Evolutionary conservation across 2,888 invertebrate species (phyloP).

Genomic region (Ophioninae sp.): DNA sequence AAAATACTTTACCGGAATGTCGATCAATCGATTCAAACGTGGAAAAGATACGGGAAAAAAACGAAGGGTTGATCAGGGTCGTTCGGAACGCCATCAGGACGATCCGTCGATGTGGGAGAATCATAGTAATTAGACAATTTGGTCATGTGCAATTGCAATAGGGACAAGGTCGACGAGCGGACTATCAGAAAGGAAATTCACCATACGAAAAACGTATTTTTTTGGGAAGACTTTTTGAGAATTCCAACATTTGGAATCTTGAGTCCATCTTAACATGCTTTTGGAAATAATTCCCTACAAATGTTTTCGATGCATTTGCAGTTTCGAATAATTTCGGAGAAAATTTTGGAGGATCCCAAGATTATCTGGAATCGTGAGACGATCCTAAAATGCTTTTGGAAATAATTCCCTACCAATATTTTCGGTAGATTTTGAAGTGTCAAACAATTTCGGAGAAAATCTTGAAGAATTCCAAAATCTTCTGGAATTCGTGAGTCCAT

Average conservation of each 20-base stretch:
- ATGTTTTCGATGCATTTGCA: no score
- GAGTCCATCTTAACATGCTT: no score
- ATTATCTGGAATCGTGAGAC: no score
- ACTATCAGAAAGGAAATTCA: background rate
- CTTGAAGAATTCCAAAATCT: background rate
- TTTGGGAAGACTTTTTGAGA: background rate
- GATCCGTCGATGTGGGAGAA: slow-evolving; percentile 31
- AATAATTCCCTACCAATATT: background rate
- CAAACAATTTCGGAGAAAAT: background rate
- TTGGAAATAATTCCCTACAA: no score
- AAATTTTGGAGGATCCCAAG: no score
- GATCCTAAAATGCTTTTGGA: background rate
- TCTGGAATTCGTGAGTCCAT: no score
- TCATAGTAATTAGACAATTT: slow-evolving; percentile 47
- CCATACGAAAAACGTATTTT: background rate
- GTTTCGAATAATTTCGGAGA: no score
- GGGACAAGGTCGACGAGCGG: background rate
- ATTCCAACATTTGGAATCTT: no score
- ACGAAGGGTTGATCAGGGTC: slow-evolving; percentile 1
- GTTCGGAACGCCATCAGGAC: background rate
- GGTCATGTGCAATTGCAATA: slow-evolving; percentile 5
- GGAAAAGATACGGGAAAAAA: slow-evolving; percentile 54
- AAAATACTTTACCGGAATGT: slow-evolving; percentile 69
- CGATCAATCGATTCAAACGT: slow-evolving; percentile 32
- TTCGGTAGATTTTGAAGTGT: background rate